Evolutionary conservation across 2,888 invertebrate species (phyloP).

Genomic region (Pomacea canaliculata): DNA sequence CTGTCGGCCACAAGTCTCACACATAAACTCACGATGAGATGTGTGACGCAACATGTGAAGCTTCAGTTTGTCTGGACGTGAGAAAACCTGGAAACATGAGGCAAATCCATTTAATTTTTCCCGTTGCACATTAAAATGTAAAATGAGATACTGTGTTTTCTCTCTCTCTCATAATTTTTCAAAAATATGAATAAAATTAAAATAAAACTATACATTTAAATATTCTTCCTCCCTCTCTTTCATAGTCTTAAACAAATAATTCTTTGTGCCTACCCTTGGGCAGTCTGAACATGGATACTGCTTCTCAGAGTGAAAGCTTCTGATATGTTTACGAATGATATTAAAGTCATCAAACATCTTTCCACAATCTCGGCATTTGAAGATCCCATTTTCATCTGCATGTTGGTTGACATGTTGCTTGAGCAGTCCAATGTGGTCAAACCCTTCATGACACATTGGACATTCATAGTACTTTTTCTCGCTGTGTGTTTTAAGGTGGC

Average conservation of each 20-base stretch:
- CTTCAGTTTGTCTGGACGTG: slow-evolving; percentile 79
- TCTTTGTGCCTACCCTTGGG: slow-evolving; percentile 70
- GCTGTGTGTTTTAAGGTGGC: slow-evolving; percentile 80
- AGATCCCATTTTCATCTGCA: slow-evolving; percentile 75
- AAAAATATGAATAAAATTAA: neutral
- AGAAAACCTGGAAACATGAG: slow-evolving; percentile 73
- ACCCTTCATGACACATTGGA: slow-evolving; percentile 79
- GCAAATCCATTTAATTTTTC: neutral
- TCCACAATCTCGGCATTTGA: slow-evolving; percentile 79
- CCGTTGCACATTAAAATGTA: neutral
- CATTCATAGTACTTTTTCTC: slow-evolving; percentile 78
- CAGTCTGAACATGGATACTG: slow-evolving; percentile 80
- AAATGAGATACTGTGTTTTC: neutral
- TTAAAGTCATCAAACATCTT: slow-evolving; percentile 79
- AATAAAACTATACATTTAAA: neutral
- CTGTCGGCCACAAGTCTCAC: slow-evolving; percentile 82
- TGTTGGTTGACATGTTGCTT: slow-evolving; percentile 79
- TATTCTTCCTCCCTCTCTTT: no score
- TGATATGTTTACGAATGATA: slow-evolving; percentile 80
- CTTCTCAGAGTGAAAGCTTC: slow-evolving; percentile 80
- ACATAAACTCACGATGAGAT: slow-evolving; percentile 79
- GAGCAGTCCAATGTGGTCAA: slow-evolving; percentile 72
- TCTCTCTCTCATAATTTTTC: neutral
- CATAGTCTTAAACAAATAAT: no score
- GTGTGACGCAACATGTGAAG: slow-evolving; percentile 80